Evolutionary conservation across 1,140 invertebrate genomes (phyloP).

Genomic region (Tyrophagus putrescentiae): DNA sequence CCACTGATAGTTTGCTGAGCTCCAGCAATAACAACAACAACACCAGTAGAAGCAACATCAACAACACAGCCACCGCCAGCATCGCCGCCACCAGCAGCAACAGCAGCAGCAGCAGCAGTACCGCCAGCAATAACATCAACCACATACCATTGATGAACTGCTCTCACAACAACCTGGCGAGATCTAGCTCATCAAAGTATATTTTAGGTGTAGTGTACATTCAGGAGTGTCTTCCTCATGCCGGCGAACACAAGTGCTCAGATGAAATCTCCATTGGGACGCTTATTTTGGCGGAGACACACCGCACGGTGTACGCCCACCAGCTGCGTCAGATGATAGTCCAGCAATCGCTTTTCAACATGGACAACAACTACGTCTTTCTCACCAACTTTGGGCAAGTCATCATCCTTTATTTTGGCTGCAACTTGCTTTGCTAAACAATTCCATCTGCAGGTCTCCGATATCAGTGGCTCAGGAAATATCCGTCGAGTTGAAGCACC

Average conservation of each 20-base stretch:
- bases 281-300: not conserved
- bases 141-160: not conserved
- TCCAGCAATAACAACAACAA: not conserved
- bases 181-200: not conserved
- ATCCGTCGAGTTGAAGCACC: not conserved
- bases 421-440: not conserved
- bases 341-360: slow-evolving; percentile 4
- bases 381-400: not conserved
- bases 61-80: not conserved
- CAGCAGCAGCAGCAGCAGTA: not conserved
- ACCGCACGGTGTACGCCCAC: not conserved
- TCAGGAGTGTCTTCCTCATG: not conserved
- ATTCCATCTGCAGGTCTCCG: not conserved
- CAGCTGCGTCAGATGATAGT: not conserved
- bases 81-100: not conserved
- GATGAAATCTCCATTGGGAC: slow-evolving; percentile 2
- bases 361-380: slow-evolving; percentile 5
- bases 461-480: not conserved
- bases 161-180: not conserved
- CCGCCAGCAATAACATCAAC: not conserved
- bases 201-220: slow-evolving; percentile 2
- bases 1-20: not conserved
- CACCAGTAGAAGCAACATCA: not conserved
- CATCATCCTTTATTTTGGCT: not conserved
- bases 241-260: not conserved